Evolutionary conservation across 2,797 vertebrate species (phyloP), one percentile per base, ranked within the genome.

Genomic region (Aulostomus chinensis): DNA sequence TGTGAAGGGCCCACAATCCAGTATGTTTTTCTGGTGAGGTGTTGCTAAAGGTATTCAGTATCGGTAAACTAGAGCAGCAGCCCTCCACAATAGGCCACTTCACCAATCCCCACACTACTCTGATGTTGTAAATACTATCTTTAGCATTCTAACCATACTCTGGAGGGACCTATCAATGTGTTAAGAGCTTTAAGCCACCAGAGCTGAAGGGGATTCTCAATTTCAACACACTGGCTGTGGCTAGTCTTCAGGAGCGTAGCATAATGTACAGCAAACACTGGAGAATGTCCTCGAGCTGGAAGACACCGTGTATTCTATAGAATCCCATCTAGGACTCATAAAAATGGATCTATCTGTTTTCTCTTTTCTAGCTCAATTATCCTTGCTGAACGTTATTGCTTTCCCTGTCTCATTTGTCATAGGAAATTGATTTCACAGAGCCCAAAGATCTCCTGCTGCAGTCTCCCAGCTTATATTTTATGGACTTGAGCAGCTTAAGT

Each of bases 391-490:
- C 66, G 47, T 64, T 40, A 40, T 38, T 46, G 29, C 29, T 60
- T 57, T 66, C 49, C 22, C 12, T 41, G 28, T 80, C 37, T 74
- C 24, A 55, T 78, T 69, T 70, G 58, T 71, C 42, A 67, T 31
- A 45, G 42, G 52, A 67, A 81, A 86, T 77, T 67, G 73, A 83
- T 83, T 85, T 75, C 57, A 66, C 47, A 56, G 40, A 77, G 50
- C 72, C 54, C 39, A 43, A 38, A 73, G 58, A 80, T 81, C 65
- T 66, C 14, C 32, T 63, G 61, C 52, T 53, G 26, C 40, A 70
- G 59, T 76, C 38, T 48, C 48, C 28, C 52, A 72, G 41, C 63
- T 69, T 35, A 40, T 39, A 65, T 43, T 48, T 67, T 68, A 49
- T 68, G 64, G 58, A 65, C 47, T 79, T 63, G 53, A 78, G 64